Evolutionary conservation across 2,113 vertebrate species (phyloP), one percentile per base, ranked within the genome.

Genomic region (Sigmodon hispidus): DNA sequence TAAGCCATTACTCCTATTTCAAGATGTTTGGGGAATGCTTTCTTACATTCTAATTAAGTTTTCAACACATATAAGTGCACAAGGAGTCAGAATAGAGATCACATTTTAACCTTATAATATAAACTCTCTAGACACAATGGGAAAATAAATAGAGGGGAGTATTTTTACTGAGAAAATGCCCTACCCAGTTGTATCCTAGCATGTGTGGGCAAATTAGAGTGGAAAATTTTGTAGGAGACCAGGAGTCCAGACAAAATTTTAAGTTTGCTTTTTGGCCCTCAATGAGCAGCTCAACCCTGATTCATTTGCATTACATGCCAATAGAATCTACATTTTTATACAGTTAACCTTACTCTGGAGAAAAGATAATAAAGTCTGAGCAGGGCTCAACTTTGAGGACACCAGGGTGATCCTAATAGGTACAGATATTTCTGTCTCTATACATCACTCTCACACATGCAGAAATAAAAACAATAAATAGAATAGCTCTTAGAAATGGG

Each of bases 151-250:
- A 67, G 29, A 13, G 21, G 65, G 16, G 59, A n/a, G 15, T 63
- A 34, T 57, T 70, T 97, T 89, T 7, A n/a, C 29, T 95, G 59
- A 93, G 45, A 92, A 95, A 95, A 93, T 76, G 87, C 40, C 21
- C 86, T 79, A 7, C 22, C 72, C 26, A 83, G 73, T 16, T 90
- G 67, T 95, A 24, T 63, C 2, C 65, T 45, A 29, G 59, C n/a
- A 67, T 45, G 34, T 43, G 59, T 92, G 22, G 80, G 1, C 52
- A 89, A 4, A 0, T n/a, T 57, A 77, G 24, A 89, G 15, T 52
- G n/a, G 9, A 87, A 83, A 81, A 59, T 86, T 86, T 15, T 89
- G 5, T 31, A 52, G 9, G 26, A 1, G 22, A 90, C 31, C 7
- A 67, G 21, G 21, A 77, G 3, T 63, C 73, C 76, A 86, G 45